These are phyloP conservation scores for Sthenelais limicola DNA, from an alignment of 2,888 invertebrate species.

Conservation along the genomic window DNA sequence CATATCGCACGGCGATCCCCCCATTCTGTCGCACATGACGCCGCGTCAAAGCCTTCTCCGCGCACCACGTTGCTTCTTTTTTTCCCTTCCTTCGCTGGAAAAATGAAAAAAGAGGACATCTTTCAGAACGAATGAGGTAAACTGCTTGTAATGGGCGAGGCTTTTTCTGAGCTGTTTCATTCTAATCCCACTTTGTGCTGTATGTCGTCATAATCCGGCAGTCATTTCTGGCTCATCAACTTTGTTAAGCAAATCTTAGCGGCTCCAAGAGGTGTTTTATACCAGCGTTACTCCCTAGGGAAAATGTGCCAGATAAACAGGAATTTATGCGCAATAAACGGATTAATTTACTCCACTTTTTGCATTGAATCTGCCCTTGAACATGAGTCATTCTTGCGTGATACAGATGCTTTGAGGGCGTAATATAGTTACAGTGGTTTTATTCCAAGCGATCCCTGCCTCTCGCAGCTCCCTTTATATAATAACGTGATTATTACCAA, in stretches of 20 bases:
- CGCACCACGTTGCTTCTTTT: no score
- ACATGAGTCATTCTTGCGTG: constrained; percentile 30
- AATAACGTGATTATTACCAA: constrained; percentile 18
- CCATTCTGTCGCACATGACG: no score
- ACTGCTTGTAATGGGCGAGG: constrained; percentile 6
- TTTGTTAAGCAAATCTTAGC: constrained; percentile 30
- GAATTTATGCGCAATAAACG: constrained; percentile 37
- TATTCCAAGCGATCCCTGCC: constrained; percentile 8
- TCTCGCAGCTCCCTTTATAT: neutral
- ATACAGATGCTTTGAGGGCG: neutral
- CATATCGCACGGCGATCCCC: no score
- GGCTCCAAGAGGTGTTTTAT: constrained; percentile 30
- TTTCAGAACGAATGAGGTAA: constrained; percentile 23
- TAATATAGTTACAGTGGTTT: constrained; percentile 29
- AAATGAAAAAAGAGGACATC: neutral
- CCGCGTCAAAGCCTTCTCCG: no score
- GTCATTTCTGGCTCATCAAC: constrained; percentile 36
- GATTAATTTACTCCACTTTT: constrained; percentile 5
- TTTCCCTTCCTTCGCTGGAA: no score
- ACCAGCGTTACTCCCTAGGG: constrained; percentile 3
- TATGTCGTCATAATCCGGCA: constrained; percentile 24
- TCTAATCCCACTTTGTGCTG: constrained; percentile 26
- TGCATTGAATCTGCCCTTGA: constrained; percentile 14
- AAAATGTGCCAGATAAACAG: constrained; percentile 37
- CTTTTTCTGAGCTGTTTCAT: constrained; percentile 5